Conservation (phyloP, 2,888 invertebrate genomes). For the Phlogophora meticulosa region DNA sequence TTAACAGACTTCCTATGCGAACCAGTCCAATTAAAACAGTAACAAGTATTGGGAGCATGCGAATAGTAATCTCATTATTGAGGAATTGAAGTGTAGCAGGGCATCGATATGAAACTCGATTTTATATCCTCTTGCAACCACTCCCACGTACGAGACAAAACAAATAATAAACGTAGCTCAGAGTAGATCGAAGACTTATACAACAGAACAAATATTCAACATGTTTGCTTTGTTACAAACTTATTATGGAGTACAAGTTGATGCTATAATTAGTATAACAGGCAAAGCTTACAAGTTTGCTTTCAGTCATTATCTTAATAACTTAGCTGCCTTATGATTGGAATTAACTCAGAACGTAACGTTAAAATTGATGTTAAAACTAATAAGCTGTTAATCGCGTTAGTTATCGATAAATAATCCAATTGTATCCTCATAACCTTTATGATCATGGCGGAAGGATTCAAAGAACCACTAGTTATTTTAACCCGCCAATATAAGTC, state of each 20-base stretch:
- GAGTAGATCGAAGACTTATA: slow-evolving; percentile 5
- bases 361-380: neutral
- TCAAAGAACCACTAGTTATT: too few relatives aligned
- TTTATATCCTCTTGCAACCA: slow-evolving; percentile 1
- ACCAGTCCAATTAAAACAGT: neutral
- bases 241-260: slow-evolving; percentile 3
- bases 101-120: neutral
- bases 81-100: neutral
- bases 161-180: slow-evolving; percentile 25
- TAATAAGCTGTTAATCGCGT: neutral
- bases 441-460: neutral
- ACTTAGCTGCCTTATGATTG: neutral
- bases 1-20: neutral
- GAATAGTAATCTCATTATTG: neutral
- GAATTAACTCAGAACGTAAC: too few relatives aligned
- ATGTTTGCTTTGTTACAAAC: slow-evolving; percentile 22
- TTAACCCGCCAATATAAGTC: too few relatives aligned
- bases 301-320: slow-evolving; percentile 14
- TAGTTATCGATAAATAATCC: slow-evolving; percentile 3
- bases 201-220: slow-evolving; percentile 4
- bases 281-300: slow-evolving; percentile 5
- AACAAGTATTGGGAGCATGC: neutral
- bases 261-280: slow-evolving; percentile 20
- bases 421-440: neutral
- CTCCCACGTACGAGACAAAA: neutral